A percentile compares a stretch with the other conserved stretches of the same genome.
Conservation (phyloP, 2,888 invertebrate genomes). For the Boloria selene region DNA sequence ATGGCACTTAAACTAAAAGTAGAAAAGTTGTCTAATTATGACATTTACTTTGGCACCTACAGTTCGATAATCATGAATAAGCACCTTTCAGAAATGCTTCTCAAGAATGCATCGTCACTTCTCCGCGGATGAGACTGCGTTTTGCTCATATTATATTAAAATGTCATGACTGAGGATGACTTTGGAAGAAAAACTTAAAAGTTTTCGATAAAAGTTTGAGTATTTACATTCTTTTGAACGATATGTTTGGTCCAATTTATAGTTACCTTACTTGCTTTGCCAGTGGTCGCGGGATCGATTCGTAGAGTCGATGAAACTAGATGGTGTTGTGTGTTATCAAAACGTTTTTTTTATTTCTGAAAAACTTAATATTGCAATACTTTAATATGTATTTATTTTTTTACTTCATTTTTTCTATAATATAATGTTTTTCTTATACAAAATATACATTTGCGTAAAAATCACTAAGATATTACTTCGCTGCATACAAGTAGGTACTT, state of each 20-base stretch:
- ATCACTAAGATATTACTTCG: conserved; percentile 7
- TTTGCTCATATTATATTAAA: conserved; percentile 17
- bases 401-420: background rate
- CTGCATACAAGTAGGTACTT: conserved; percentile 12
- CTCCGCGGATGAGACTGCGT: background rate
- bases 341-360: too few species aligned
- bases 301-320: too few species aligned
- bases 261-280: too few species aligned
- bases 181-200: background rate
- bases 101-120: conserved; percentile 6
- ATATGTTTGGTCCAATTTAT: too few species aligned
- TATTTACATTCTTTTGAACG: too few species aligned
- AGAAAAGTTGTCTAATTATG: conserved; percentile 3
- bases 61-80: conserved; percentile 6
- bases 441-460: conserved; percentile 1
- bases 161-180: conserved; percentile 2
- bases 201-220: background rate
- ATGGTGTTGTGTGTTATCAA: too few species aligned
- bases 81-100: background rate
- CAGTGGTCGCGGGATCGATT: too few species aligned
- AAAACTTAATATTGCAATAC: too few species aligned
- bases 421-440: background rate
- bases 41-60: conserved; percentile 3
- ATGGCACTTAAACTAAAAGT: background rate
- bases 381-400: too few species aligned